These are phyloP conservation scores for Leptinotarsa tumamoca DNA, from an alignment of 2,888 invertebrate genomes.

Conservation along the genomic window DNA sequence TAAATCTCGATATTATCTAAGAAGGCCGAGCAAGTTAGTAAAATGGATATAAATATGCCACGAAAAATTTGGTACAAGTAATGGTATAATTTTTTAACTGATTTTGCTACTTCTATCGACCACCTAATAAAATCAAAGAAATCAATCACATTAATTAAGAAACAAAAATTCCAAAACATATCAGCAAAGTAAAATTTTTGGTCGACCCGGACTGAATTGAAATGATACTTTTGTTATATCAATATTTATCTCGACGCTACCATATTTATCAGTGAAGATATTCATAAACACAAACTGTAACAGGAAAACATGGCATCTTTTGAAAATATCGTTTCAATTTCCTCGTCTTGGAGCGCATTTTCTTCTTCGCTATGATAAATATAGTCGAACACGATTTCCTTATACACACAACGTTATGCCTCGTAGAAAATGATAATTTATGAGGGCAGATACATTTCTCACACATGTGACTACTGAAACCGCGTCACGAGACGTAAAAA, in stretches of 20 bases:
- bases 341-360: slow-evolving; percentile 50
- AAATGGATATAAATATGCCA: no score
- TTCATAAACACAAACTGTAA: slow-evolving; percentile 23
- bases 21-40: no score
- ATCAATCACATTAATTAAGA: no score
- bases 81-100: no score
- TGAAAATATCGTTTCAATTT: slow-evolving; percentile 59
- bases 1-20: no score
- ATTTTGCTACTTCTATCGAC: no score
- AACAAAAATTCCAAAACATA: no score
- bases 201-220: no score
- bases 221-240: not conserved
- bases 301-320: slow-evolving; percentile 41
- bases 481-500: slow-evolving; percentile 30
- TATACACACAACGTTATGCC: slow-evolving; percentile 30
- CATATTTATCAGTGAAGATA: slow-evolving; percentile 9
- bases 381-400: slow-evolving; percentile 53
- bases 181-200: no score
- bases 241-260: not conserved
- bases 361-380: slow-evolving; percentile 55
- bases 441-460: slow-evolving; percentile 26
- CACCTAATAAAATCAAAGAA: no score
- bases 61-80: no score
- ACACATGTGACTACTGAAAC: slow-evolving; percentile 28
- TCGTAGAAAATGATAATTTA: slow-evolving; percentile 31